Evolutionary conservation across 2,888 invertebrate species (phyloP).

Genomic region (Caenorhabditis angaria): DNA sequence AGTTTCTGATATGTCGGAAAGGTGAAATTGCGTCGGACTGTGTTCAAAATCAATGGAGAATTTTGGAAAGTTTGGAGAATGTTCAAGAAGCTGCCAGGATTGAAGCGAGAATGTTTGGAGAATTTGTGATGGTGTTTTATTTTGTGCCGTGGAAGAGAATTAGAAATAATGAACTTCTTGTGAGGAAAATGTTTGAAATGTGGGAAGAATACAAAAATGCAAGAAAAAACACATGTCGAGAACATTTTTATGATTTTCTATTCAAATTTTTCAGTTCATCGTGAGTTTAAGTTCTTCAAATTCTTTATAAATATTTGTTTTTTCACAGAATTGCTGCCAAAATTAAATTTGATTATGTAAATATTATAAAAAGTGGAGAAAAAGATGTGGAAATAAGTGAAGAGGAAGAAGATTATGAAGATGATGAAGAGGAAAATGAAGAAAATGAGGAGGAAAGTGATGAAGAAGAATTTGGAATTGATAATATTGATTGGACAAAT

Average conservation of each 20-base stretch:
- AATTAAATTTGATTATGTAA: not conserved
- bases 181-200: conserved; percentile 24
- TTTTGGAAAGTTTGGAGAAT: not conserved
- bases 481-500: not conserved
- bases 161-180: conserved; percentile 12
- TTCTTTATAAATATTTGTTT: not conserved
- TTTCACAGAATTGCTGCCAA: conserved; percentile 16
- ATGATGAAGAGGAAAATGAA: not conserved
- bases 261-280: conserved; percentile 25
- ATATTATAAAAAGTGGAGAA: not conserved
- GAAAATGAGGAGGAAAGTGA: not conserved
- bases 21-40: not conserved
- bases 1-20: not conserved
- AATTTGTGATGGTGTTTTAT: conserved; percentile 34
- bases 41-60: not conserved
- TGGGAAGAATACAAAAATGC: conserved; percentile 20
- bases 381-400: not conserved
- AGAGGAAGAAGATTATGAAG: not conserved
- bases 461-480: not conserved
- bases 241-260: conserved; percentile 22
- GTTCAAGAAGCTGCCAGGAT: not conserved
- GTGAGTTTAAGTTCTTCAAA: conserved; percentile 16
- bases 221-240: conserved; percentile 13
- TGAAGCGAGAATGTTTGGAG: not conserved
- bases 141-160: conserved; percentile 30